Conservation (phyloP, 2,797 vertebrate genomes). For the Meriones psammophilus region DNA sequence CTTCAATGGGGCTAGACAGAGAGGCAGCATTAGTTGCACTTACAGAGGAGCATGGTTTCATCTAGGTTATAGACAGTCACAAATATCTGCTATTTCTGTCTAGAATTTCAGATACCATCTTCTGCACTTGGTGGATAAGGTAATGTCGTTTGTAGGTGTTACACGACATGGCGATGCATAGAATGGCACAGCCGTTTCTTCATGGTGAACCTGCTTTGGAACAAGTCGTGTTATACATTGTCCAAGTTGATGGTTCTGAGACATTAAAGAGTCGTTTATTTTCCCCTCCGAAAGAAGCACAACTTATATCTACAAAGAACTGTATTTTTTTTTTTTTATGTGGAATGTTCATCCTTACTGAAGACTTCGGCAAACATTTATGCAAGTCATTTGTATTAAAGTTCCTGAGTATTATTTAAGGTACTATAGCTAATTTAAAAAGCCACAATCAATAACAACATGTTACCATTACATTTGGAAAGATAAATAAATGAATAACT, state of each 20-base stretch:
- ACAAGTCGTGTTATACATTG: too few relatives aligned
- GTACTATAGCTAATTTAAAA: background rate
- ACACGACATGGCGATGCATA: too few relatives aligned
- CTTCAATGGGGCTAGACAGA: background rate
- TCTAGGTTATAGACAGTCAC: background rate
- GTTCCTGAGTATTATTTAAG: background rate
- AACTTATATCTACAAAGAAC: background rate
- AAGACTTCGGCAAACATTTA: background rate
- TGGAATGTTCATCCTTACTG: background rate
- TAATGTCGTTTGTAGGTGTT: too few relatives aligned
- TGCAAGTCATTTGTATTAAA: background rate
- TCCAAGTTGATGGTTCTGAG: too few relatives aligned
- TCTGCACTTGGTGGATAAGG: background rate
- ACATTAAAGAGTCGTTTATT: too few relatives aligned
- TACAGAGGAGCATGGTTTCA: background rate
- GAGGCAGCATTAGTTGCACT: too few relatives aligned
- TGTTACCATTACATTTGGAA: background rate
- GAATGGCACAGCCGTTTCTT: too few relatives aligned
- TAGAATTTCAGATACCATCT: background rate
- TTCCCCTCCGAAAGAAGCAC: background rate
- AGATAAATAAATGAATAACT: background rate
- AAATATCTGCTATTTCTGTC: background rate
- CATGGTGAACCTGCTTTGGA: too few relatives aligned
- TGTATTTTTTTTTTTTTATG: background rate
- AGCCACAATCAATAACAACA: background rate